These are phyloP conservation scores for Mastomys natalensis DNA, from an alignment of 2,113 vertebrate genomes.

Conservation along the genomic window DNA sequence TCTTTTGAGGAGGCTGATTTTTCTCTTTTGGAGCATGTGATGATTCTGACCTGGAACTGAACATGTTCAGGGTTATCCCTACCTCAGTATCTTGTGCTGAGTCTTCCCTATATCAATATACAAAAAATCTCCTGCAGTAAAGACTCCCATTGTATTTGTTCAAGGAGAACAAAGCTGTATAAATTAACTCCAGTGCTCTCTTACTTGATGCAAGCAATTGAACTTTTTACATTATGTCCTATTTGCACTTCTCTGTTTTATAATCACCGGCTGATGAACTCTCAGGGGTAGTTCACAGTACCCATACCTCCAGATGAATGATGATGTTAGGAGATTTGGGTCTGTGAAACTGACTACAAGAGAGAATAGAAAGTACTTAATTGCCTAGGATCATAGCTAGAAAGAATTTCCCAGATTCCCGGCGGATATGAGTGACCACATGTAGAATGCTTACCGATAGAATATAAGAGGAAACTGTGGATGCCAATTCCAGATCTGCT, in stretches of 20 bases:
- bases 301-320: background rate
- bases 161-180: background rate
- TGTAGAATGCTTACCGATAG: background rate
- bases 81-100: background rate
- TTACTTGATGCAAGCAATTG: no score
- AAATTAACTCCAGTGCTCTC: background rate
- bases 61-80: background rate
- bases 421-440: background rate
- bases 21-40: background rate
- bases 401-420: background rate
- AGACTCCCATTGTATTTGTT: background rate
- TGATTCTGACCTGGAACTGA: background rate
- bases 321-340: background rate
- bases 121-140: background rate
- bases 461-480: background rate
- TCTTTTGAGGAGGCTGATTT: background rate
- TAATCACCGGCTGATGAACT: background rate
- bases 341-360: background rate
- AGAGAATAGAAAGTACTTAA: background rate
- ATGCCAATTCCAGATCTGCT: background rate
- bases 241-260: background rate
- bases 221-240: background rate
- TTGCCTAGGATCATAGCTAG: background rate
- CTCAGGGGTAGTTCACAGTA: rapidly evolving
- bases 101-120: background rate